Base-by-base conservation (phyloP, 2,888 invertebrate species). In the Ochlodes sylvanus region DNA sequence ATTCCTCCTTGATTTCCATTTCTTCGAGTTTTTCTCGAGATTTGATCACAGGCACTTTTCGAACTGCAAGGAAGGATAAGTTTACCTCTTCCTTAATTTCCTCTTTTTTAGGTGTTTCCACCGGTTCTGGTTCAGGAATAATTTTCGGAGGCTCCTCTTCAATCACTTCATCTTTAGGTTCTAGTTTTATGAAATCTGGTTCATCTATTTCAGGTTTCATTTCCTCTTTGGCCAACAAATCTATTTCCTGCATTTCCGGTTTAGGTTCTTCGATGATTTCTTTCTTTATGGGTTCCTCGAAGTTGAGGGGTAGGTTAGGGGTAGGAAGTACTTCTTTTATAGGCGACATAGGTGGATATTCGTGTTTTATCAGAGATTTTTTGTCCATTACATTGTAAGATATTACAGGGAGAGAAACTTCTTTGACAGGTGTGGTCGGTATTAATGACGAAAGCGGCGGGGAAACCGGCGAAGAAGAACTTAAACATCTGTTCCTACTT, bases 151-250 rank as follows among this genome's bases (percentile, higher is more conserved):
- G 68, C n/a, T 72, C 71, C 14, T 70, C 69, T 56, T 72, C 65
- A 5, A 62, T 44, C 54, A 84, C 80, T 67, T 84, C 82, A 55
- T 76, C 44, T 42, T 73, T 73, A 7, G 79, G 76, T 72, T 88
- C 89, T 14, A 76, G 57, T 77, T 86, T 85, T 56, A 83, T 80
- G 71, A 79, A 90, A 73, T 91, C 90, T 6, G 88, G 86, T 69
- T 92, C 92, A 70, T 92, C 92, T 9, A 90, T 76, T 63, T 92
- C 92, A 0, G 85, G 83, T 72, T 90, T 92, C 84, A 92, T 86
- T 76, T 89, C 91, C 70, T 92, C 92, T 79, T 90, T 91, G n/a
- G 92, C 82, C 27, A 84, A 87, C 67, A 92, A 80, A 77, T 92
- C 92, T 68, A 90, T 86, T 80, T 87, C 89, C 27, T 84, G 77